These are phyloP conservation scores for Sericinus montela DNA, from an alignment of 2,888 invertebrate species.

Conservation along the genomic window DNA sequence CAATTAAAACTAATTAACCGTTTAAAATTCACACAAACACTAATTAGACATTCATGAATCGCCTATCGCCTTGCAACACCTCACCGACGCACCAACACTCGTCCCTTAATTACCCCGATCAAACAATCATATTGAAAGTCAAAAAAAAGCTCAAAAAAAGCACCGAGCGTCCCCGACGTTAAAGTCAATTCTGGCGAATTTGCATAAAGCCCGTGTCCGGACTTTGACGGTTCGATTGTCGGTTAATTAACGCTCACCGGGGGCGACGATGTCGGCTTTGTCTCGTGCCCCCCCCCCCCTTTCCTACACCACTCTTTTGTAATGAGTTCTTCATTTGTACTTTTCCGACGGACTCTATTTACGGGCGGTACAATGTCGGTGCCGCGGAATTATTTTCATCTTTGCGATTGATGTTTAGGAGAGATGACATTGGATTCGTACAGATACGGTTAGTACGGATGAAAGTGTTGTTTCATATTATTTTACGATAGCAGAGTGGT, in stretches of 20 bases:
- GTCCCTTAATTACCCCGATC: slow-evolving; percentile 62
- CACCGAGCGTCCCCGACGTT: slow-evolving; percentile 50
- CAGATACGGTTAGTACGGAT: too few relatives aligned
- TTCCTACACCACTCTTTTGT: not conserved
- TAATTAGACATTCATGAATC: too few relatives aligned
- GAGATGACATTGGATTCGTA: too few relatives aligned
- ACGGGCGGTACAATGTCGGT: not conserved
- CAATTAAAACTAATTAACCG: too few relatives aligned
- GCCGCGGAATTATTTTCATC: not conserved
- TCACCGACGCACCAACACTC: slow-evolving; percentile 28
- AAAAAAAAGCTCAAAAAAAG: too few relatives aligned
- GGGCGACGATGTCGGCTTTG: slow-evolving; percentile 29
- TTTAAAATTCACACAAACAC: too few relatives aligned
- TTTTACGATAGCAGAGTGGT: too few relatives aligned
- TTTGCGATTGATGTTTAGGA: not conserved
- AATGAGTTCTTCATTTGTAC: not conserved
- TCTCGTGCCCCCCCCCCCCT: not conserved
- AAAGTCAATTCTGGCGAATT: slow-evolving; percentile 70
- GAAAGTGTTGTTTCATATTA: too few relatives aligned
- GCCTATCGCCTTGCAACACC: too few relatives aligned
- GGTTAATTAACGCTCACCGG: slow-evolving; percentile 71
- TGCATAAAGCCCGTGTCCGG: slow-evolving; percentile 67
- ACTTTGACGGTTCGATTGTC: slow-evolving; percentile 76
- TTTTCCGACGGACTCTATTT: not conserved
- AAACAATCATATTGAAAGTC: slow-evolving; percentile 57